Base-by-base conservation (phyloP, 2,113 vertebrate genomes). In the Nerophis lumbriciformis region DNA sequence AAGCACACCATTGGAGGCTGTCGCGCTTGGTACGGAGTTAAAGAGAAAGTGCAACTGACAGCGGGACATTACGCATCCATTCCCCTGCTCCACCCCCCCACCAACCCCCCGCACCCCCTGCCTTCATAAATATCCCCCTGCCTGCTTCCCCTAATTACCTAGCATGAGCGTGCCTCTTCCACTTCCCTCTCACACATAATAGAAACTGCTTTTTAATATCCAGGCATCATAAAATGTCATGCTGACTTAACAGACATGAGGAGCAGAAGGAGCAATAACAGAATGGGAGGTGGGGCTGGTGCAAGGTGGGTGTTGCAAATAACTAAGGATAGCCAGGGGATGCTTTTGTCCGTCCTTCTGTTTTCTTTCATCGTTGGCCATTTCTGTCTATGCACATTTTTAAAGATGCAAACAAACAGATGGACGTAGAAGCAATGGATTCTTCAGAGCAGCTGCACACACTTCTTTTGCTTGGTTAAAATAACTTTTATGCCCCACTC, bases 171-270 rank as follows among this genome's bases (percentile, higher is more conserved):
- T 81, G 68, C 81, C 83, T 86, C 76, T 88, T 86, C 83, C 80
- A 83, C 81, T 85, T 83, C 72, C 76, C 81, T 85, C 75, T 79
- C 66, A 73, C 81, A 88, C 83, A 86, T 88, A 84, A 89, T 87
- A 86, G 83, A 83, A 88, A 85, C 81, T 83, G 85, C 82, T 82
- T 85, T 89, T 89, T 89, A 89, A 87, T 89, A 88, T 86, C 83
- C 83, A 83, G 81, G 83, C 85, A 86, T 89, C 86, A 89, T 89
- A 88, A 89, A 89, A 84, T 89, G 85, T 85, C 85, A 85, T 88
- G 86, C 88, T 89, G 88, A 88, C 86, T 89, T 88, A 86, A 88
- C 85, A 88, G 84, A 87, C 88, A 85, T 42, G 73, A 83, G 75
- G 79, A 85, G 83, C 80, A 84, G 78, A 81, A 87, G 83, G 83